A percentile compares a stretch with the other conserved stretches of the same genome.
Conservation (phyloP, 2,113 vertebrate genomes). For the Myotis brandtii region DNA sequence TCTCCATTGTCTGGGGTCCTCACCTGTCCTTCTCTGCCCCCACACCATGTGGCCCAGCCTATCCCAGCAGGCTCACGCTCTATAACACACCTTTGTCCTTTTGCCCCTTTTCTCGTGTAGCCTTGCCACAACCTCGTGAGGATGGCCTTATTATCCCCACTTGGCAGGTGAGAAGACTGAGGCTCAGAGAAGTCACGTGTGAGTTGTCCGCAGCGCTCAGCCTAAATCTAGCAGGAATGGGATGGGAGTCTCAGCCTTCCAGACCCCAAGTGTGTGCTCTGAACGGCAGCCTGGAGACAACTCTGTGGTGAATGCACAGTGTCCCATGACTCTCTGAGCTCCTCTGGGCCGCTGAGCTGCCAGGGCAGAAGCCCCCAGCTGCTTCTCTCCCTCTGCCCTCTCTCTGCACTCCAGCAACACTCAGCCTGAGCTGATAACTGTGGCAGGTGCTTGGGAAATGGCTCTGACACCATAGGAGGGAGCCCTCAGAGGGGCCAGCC, state of each 20-base stretch:
- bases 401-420: conserved; percentile 51
- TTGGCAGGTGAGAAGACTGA: neutral
- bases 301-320: accelerated
- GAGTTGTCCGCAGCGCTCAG: neutral
- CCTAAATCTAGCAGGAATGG: accelerated
- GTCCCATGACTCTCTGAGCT: neutral
- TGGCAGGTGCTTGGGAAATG: conserved; percentile 21
- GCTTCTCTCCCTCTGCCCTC: neutral
- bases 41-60: accelerated
- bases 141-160: neutral
- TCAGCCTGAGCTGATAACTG: neutral
- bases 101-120: neutral
- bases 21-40: neutral
- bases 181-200: neutral
- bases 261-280: neutral
- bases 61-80: neutral
- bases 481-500: neutral
- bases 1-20: neutral
- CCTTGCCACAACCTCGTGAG: neutral
- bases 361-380: neutral
- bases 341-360: neutral
- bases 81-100: neutral
- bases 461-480: conserved; percentile 10
- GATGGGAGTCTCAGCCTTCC: neutral
- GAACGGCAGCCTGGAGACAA: neutral